phyloP scores from a whole-genome alignment of 2,797 vertebrate genomes.

The Chromobotia macracanthus region DNA sequence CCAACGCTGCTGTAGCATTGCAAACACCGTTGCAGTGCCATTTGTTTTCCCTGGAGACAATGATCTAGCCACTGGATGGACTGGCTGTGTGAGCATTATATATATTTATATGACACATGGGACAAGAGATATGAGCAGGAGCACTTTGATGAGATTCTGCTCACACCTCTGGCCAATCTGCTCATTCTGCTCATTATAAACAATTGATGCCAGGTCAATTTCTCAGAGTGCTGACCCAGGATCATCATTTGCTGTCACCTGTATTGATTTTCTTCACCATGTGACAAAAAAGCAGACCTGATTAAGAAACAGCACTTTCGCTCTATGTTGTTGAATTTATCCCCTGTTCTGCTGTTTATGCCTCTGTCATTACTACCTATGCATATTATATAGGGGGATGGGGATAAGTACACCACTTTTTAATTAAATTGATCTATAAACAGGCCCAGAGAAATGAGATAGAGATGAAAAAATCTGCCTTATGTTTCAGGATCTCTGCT shows the following conservation, averaged over 20 bases:
- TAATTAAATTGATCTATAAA: neutral
- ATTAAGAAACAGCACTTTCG: constrained; percentile 29
- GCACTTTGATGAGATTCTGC: constrained; percentile 16
- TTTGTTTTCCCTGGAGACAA: neutral
- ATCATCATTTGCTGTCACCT: constrained; percentile 7
- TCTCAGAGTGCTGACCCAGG: constrained; percentile 34
- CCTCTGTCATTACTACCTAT: neutral
- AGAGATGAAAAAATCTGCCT: neutral
- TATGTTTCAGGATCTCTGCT: neutral
- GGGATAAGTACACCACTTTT: neutral
- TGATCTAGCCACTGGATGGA: neutral
- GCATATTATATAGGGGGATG: neutral
- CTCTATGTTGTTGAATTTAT: constrained; percentile 11
- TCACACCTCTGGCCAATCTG: constrained; percentile 21
- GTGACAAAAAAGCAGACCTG: constrained; percentile 21
- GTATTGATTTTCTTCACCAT: constrained; percentile 34
- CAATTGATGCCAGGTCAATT: constrained; percentile 35
- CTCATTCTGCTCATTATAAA: constrained; percentile 48
- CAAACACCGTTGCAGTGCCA: neutral
- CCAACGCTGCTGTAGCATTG: constrained; percentile 5
- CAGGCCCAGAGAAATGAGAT: neutral
- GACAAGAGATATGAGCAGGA: neutral
- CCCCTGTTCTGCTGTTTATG: constrained; percentile 6
- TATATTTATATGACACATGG: neutral
- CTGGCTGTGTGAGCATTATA: neutral